Evolutionary conservation across 2,797 vertebrate species (phyloP).

Genomic region (Rhynchotus rufescens): DNA sequence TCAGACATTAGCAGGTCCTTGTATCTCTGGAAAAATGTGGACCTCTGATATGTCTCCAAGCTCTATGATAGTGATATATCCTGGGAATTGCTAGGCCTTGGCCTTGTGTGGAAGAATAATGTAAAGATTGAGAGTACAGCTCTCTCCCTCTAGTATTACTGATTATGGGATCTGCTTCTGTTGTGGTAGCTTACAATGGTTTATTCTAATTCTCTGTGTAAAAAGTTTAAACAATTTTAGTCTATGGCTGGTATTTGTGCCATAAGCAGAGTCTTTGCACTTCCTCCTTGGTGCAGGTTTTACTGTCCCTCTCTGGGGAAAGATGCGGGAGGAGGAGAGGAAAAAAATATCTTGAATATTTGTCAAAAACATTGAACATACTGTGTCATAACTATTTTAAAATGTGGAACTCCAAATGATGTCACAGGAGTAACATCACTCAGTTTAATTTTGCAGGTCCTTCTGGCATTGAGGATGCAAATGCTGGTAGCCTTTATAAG

Average conservation of each 20-base stretch:
- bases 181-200: not conserved
- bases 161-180: too few species aligned
- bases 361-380: not conserved
- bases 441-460: not conserved
- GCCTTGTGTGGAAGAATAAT: not conserved
- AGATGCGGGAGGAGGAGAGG: too few species aligned
- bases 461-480: not conserved
- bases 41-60: not conserved
- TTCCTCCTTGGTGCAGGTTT: not conserved
- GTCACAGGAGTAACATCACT: not conserved
- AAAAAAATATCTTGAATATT: not conserved
- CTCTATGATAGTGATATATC: not conserved
- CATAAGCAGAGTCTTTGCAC: not conserved
- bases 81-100: not conserved
- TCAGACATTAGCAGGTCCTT: not conserved
- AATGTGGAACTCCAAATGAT: not conserved
- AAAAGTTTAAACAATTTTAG: too few species aligned
- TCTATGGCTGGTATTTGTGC: not conserved
- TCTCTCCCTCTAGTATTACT: not conserved
- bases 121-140: not conserved
- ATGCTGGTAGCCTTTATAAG: not conserved
- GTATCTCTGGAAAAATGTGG: not conserved
- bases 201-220: not conserved
- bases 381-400: not conserved
- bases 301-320: not conserved